phyloP scores from a whole-genome alignment of 1,140 invertebrate genomes.

The Acarapis woodi region DNA sequence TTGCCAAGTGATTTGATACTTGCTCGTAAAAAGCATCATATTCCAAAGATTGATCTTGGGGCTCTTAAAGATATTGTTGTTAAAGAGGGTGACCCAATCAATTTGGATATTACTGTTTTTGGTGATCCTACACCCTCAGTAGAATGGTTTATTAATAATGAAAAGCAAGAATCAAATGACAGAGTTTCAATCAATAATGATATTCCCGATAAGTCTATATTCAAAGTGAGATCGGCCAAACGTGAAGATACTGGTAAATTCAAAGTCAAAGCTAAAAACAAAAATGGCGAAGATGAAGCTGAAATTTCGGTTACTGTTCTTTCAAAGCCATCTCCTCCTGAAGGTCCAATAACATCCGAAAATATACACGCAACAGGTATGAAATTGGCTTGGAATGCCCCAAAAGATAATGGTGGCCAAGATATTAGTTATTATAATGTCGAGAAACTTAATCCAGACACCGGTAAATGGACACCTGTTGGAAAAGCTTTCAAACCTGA shows the following conservation, averaged over 20 bases:
- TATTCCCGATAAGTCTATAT: conserved; percentile 70
- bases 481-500: conserved; percentile 27
- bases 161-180: conserved; percentile 55
- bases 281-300: conserved; percentile 60
- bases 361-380: conserved; percentile 78
- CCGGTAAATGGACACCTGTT: conserved; percentile 68
- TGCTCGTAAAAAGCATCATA: conserved; percentile 78
- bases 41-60: conserved; percentile 67
- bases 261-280: conserved; percentile 57
- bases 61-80: conserved; percentile 53
- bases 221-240: conserved; percentile 76
- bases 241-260: conserved; percentile 66
- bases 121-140: conserved; percentile 66
- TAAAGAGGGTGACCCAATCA: conserved; percentile 72
- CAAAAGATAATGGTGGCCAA: conserved; percentile 62
- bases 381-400: conserved; percentile 19
- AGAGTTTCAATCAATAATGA: conserved; percentile 65
- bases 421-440: conserved; percentile 79
- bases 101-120: conserved; percentile 71
- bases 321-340: conserved; percentile 25
- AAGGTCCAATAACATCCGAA: conserved; percentile 51
- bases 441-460: conserved; percentile 73
- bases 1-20: conserved; percentile 74
- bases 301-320: conserved; percentile 53
- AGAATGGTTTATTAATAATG: conserved; percentile 41